Evolutionary conservation across 2,113 vertebrate genomes (phyloP).

Genomic region (Charadrius vociferus): DNA sequence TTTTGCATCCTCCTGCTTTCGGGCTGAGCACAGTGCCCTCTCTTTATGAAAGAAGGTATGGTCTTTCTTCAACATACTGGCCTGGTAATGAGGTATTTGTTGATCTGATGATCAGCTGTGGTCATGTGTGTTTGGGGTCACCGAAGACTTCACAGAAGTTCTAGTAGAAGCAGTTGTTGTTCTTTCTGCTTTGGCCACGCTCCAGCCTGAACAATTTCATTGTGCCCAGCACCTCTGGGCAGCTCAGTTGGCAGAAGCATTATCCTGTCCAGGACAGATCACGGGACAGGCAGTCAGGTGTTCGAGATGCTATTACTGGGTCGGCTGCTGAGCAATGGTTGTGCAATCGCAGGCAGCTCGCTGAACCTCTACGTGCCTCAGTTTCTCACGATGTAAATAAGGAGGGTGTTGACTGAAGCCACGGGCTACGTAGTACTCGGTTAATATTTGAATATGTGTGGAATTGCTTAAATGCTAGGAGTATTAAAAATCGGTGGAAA

Average conservation of each 20-base stretch:
- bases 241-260: background rate
- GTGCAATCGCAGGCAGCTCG: background rate
- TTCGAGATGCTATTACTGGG: background rate
- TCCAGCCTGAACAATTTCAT: background rate
- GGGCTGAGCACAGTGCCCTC: background rate
- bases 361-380: background rate
- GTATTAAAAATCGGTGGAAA: background rate
- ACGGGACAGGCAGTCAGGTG: background rate
- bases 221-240: background rate
- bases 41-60: background rate
- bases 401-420: background rate
- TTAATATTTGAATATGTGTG: background rate
- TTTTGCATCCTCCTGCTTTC: background rate
- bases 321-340: background rate
- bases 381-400: background rate
- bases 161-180: background rate
- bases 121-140: background rate
- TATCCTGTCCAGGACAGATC: background rate
- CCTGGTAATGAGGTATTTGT: background rate
- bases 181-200: background rate
- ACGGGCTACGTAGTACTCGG: fast-evolving
- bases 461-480: background rate
- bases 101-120: fast-evolving
- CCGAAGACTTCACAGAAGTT: background rate
- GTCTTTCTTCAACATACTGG: background rate